Conservation (phyloP, 2,797 vertebrate genomes). For the Cetoscarus ocellatus region DNA sequence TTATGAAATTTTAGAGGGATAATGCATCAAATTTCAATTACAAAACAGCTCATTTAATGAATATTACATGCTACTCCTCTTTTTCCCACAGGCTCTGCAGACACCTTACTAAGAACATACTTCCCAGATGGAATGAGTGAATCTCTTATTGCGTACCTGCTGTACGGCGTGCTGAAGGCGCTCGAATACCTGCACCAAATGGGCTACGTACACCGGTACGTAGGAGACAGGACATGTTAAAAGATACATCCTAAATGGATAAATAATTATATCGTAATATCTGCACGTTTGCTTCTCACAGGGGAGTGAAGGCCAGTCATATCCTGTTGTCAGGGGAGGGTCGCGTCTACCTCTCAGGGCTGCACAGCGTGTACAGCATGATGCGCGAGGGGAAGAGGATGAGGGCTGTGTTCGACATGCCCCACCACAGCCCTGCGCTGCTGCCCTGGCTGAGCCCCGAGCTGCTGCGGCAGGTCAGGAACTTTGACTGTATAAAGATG, state of each 20-base stretch:
- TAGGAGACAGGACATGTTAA: background rate
- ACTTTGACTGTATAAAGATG: background rate
- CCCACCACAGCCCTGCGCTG: constrained; percentile 92
- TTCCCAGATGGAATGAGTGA: constrained; percentile 99
- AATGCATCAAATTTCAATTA: no score
- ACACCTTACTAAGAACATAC: constrained; percentile 90
- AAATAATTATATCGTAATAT: background rate
- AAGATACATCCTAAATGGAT: no score
- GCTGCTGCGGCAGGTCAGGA: constrained; percentile 94
- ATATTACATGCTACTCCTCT: no score
- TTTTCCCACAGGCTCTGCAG: constrained; percentile 89
- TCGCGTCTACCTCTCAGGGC: constrained; percentile 93
- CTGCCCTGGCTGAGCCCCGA: constrained; percentile 99
- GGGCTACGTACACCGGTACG: constrained; percentile 96
- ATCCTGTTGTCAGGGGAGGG: constrained; percentile 96
- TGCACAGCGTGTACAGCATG: constrained; percentile 94
- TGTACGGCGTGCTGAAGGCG: constrained; percentile 92
- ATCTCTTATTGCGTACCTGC: constrained; percentile 93
- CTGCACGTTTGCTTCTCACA: constrained; percentile 57
- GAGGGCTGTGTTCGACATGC: constrained; percentile 94
- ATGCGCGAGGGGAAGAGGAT: constrained; percentile 91
- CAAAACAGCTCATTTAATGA: background rate
- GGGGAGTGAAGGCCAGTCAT: constrained; percentile 97
- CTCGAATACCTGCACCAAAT: constrained; percentile 95
- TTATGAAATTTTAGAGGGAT: no score